Base-by-base conservation (phyloP, 2,888 invertebrate genomes). In the Stenchaetothrips biformis region DNA sequence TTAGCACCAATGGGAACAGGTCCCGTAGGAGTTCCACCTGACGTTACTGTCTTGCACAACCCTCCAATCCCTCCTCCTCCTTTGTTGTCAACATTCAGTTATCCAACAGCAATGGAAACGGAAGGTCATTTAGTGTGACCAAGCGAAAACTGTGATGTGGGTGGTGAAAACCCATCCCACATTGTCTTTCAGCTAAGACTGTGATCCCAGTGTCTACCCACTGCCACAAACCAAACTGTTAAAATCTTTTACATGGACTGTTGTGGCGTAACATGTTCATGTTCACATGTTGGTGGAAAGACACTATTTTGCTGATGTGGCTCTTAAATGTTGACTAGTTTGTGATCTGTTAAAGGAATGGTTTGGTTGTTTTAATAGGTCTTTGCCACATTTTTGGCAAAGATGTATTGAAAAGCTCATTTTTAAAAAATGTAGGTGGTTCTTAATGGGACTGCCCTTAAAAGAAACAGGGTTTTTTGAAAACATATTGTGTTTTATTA, bases 71-170 rank as follows among this genome's bases (percentile, higher is more conserved):
- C 83, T 47, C 82, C 82, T 16, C 82, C 82, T 37, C 83, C 83
- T 16, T 82, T 83, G 48, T 82, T 83, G 80, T 81, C 84, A 67
- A 83, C 84, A 48, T 83, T 83, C 82, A 83, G 81, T 80, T 83
- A 83, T 81, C 81, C 81, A 79, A 80, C 81, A 79, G 81, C 82
- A 79, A 80, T 83, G 79, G 84, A 85, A 80, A 84, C 84, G 37
- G 85, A 85, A 81, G 84, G 84, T 18, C 85, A 85, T 80, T 83
- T 85, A 59, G 85, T 85, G 82, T 85, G 84, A 85, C 84, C 77
- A 48, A 77, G 77, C 25, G 80, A 74, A 74, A 74, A 74, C 21
- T 9, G 21, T 74, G 67, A 74, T 74, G 67, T 74, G 67, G 25
- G 67, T 21, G 8, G 21, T 74, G 67, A 74, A 25, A 74, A 74